These are phyloP conservation scores for Anthopleura xanthogrammica DNA, from an alignment of 92 coral and sea anemone genomes.

Conservation along the genomic window DNA sequence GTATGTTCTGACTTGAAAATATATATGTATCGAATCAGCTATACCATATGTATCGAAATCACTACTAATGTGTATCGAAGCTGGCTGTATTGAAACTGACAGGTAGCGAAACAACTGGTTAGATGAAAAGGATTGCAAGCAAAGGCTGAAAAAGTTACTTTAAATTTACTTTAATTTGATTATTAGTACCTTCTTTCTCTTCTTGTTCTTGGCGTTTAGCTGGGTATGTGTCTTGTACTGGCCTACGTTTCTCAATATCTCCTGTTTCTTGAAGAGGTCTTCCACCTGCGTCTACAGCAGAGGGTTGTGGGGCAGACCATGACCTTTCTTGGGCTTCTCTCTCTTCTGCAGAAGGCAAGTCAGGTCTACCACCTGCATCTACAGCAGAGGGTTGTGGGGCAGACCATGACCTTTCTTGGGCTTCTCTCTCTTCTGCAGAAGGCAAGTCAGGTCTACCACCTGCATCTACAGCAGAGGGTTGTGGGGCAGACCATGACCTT, in stretches of 20 bases:
- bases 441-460: not conserved
- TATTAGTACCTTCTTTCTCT: not conserved
- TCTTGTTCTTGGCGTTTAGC: conserved; percentile 5
- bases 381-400: not conserved
- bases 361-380: too few relatives aligned
- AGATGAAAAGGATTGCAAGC: too few relatives aligned
- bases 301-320: not conserved
- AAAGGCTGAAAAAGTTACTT: too few relatives aligned
- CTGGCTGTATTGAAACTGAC: too few relatives aligned
- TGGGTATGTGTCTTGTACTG: conserved; percentile 17
- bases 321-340: not conserved
- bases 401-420: conserved; percentile 2
- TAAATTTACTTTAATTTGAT: too few relatives aligned
- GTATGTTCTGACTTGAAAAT: too few relatives aligned
- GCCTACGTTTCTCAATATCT: conserved; percentile 15
- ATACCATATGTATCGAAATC: too few relatives aligned
- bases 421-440: not conserved
- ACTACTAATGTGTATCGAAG: too few relatives aligned
- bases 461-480: too few relatives aligned
- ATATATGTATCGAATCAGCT: too few relatives aligned
- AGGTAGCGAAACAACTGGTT: too few relatives aligned
- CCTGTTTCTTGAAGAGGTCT: not conserved
- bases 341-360: not conserved
- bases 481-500: too few relatives aligned
- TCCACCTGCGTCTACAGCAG: not conserved